Evolutionary conservation across 2,888 invertebrate species (phyloP).

Genomic region (Athrips mouffetella): DNA sequence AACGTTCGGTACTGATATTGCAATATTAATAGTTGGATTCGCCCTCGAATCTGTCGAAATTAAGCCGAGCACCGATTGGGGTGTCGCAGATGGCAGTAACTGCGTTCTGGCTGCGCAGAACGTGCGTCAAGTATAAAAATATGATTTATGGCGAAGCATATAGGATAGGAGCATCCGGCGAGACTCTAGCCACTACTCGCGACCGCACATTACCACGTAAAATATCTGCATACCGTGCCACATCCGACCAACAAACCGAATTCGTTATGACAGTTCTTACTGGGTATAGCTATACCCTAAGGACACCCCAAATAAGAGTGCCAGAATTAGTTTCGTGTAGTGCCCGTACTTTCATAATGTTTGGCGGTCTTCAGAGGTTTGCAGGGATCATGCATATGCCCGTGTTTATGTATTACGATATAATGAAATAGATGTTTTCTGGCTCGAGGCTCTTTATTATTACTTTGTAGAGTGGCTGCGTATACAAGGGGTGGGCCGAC

Average conservation of each 20-base stretch:
- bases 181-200: conserved; percentile 31
- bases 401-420: conserved; percentile 63
- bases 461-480: conserved; percentile 63
- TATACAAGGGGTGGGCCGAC: conserved; percentile 48
- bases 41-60: conserved; percentile 66
- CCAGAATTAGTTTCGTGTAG: conserved; percentile 69
- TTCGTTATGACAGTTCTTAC: conserved; percentile 43
- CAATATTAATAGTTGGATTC: conserved; percentile 61
- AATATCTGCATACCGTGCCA: conserved; percentile 41
- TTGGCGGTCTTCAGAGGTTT: conserved; percentile 67
- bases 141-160: conserved; percentile 58
- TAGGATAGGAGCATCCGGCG: conserved; percentile 27
- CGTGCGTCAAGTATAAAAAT: conserved; percentile 67
- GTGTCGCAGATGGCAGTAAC: conserved; percentile 72
- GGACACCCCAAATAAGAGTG: conserved; percentile 58
- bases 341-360: conserved; percentile 70
- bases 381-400: conserved; percentile 53
- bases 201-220: conserved; percentile 43
- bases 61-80: conserved; percentile 63
- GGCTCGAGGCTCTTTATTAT: conserved; percentile 77
- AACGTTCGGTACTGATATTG: conserved; percentile 47
- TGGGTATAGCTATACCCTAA: conserved; percentile 47
- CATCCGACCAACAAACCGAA: conserved; percentile 34
- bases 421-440: conserved; percentile 74
- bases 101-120: conserved; percentile 50